Evolutionary conservation across 1,140 invertebrate species (phyloP).

Genomic region (Trialeurodes vaporariorum): DNA sequence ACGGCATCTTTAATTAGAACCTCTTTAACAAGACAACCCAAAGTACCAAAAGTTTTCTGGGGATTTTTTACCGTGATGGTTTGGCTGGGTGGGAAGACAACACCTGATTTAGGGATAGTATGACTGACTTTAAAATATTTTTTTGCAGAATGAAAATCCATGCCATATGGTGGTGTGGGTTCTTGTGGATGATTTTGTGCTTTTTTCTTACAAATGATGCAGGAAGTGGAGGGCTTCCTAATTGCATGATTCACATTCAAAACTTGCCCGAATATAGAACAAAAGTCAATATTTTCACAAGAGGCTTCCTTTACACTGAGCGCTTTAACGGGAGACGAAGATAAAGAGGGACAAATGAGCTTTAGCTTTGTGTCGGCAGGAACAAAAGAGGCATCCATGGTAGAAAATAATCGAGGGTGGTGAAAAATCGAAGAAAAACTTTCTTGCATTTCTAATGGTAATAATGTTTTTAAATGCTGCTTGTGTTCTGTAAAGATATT

Average conservation of each 20-base stretch:
- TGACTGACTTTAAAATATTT: no score
- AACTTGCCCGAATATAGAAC: background rate
- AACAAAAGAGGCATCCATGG: background rate
- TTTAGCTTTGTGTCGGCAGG: background rate
- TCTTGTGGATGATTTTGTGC: no score
- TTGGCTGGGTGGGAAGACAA: background rate
- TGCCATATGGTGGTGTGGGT: no score
- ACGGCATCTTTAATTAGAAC: background rate
- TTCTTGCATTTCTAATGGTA: background rate
- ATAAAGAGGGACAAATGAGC: background rate
- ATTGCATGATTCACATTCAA: background rate
- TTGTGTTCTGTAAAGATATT: background rate
- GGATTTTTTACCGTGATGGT: background rate
- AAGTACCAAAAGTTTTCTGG: background rate
- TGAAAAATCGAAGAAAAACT: background rate
- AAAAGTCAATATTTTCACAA: background rate
- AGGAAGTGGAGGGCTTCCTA: background rate
- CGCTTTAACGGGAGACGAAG: background rate
- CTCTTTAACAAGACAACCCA: background rate
- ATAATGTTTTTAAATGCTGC: background rate
- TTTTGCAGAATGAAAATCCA: no score
- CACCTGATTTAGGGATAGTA: background rate
- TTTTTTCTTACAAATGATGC: background rate
- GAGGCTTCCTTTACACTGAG: background rate
- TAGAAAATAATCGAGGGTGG: background rate